Conservation (phyloP, 2,113 vertebrate species). For the Trichechus manatus region DNA sequence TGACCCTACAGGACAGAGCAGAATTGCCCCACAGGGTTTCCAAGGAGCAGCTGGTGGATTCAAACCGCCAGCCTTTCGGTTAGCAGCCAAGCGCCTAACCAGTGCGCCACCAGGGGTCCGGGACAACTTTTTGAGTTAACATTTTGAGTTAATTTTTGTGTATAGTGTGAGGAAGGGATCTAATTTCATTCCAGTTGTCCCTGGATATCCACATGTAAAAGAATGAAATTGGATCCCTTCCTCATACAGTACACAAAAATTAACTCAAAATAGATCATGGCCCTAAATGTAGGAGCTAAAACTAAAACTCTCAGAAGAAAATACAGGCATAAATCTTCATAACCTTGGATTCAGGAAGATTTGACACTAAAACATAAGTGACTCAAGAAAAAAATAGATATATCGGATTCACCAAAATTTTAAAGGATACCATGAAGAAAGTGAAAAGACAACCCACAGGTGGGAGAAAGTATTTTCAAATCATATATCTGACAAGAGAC, state of each 20-base stretch:
- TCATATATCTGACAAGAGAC: neutral
- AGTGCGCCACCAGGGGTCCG: too few species aligned
- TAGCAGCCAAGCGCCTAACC: too few species aligned
- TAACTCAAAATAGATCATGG: neutral
- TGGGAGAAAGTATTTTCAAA: conserved; percentile 25
- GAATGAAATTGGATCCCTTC: neutral
- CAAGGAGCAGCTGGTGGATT: too few species aligned
- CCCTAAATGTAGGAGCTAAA: neutral
- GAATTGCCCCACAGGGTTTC: too few species aligned
- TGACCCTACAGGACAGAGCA: too few species aligned
- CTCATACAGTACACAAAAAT: neutral
- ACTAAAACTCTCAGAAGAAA: neutral
- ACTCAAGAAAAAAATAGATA: neutral
- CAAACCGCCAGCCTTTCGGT: too few species aligned
- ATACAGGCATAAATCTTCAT: neutral
- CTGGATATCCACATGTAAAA: neutral
- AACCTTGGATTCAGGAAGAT: neutral
- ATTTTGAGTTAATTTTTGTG: too few species aligned
- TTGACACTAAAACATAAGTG: neutral
- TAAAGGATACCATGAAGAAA: neutral
- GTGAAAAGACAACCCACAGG: neutral
- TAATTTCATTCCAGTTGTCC: too few species aligned
- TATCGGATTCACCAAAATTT: neutral
- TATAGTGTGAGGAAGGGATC: too few species aligned
- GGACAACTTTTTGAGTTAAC: too few species aligned